These are phyloP conservation scores for Bombus vancouverensis DNA, from an alignment of 1,140 invertebrate genomes.

Conservation along the genomic window DNA sequence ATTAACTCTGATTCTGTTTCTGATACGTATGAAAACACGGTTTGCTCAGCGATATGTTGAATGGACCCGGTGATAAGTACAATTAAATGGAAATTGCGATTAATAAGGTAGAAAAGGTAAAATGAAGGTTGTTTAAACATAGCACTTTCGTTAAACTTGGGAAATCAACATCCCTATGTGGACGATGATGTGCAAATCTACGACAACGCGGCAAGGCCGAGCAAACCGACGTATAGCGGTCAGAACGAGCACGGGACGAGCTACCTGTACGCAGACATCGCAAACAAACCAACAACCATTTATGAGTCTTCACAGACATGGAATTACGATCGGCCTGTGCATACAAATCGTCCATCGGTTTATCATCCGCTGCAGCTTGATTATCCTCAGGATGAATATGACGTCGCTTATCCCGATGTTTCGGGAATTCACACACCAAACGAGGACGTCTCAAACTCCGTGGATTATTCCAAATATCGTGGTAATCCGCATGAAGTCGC, in stretches of 20 bases:
- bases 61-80: neutral
- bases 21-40: neutral
- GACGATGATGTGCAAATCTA: slow-evolving; percentile 80
- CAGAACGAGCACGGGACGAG: slow-evolving; percentile 59
- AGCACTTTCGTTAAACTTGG: slow-evolving; percentile 79
- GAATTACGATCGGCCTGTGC: slow-evolving; percentile 65
- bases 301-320: slow-evolving; percentile 67
- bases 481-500: slow-evolving; percentile 74
- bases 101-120: neutral
- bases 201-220: slow-evolving; percentile 68
- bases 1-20: neutral
- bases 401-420: slow-evolving; percentile 33
- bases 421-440: slow-evolving; percentile 36
- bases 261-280: slow-evolving; percentile 74
- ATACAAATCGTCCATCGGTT: slow-evolving; percentile 69
- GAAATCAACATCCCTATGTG: slow-evolving; percentile 79
- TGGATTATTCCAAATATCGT: slow-evolving; percentile 78
- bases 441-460: slow-evolving; percentile 67
- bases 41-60: neutral
- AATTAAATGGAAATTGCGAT: neutral
- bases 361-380: slow-evolving; percentile 61
- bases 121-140: slow-evolving; percentile 57
- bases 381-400: slow-evolving; percentile 69
- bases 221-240: slow-evolving; percentile 63
- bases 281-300: slow-evolving; percentile 82